Conservation (phyloP, 1,140 invertebrate species). For the Cherax destructor region DNA sequence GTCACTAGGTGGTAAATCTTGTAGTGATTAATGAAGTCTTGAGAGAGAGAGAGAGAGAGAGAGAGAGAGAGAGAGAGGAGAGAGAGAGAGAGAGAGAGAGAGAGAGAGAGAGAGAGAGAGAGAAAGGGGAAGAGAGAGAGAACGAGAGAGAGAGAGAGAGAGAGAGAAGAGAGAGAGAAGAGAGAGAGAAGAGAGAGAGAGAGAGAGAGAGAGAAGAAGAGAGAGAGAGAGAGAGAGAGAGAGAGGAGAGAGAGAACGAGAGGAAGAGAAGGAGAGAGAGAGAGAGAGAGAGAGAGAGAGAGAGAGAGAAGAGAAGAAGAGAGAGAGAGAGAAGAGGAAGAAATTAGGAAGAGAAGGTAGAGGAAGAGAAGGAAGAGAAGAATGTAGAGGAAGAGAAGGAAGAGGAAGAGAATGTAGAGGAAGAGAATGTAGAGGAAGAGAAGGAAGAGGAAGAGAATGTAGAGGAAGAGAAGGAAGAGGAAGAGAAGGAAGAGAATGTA, state of each 20-base stretch:
- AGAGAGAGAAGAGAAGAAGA: not conserved
- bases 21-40: no score
- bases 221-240: not conserved
- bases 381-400: not conserved
- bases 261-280: not conserved
- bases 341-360: no score
- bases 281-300: constrained; percentile 24
- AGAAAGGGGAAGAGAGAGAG: not conserved
- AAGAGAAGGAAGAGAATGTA: no score
- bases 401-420: not conserved
- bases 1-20: no score
- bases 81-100: no score
- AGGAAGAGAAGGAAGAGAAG: not conserved
- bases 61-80: constrained; percentile 31
- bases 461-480: no score
- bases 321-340: not conserved
- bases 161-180: not conserved
- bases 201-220: not conserved
- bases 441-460: no score
- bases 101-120: not conserved
- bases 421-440: no score
- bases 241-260: no score
- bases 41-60: no score
- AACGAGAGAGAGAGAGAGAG: no score
- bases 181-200: not conserved